Evolutionary conservation across 2,888 invertebrate species (phyloP).

Genomic region (Caenorhabditis drosophilae): DNA sequence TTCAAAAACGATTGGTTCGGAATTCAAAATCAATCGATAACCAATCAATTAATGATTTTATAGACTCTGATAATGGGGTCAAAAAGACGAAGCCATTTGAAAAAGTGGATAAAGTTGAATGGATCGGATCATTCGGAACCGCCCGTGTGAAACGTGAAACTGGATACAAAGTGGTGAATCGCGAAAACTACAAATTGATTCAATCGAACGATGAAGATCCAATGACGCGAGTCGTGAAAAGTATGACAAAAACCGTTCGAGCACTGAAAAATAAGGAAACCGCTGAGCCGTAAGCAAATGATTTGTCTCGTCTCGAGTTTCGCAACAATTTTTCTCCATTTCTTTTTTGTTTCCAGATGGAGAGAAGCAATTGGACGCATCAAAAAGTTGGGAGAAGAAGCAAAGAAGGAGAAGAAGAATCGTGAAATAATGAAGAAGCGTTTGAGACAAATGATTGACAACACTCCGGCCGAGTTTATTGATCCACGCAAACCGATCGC

Average conservation of each 20-base stretch:
- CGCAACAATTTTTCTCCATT: neutral
- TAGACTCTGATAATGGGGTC: neutral
- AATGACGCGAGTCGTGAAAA: constrained; percentile 42
- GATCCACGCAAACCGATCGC: constrained; percentile 52
- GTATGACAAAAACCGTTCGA: constrained; percentile 50
- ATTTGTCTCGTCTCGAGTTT: neutral
- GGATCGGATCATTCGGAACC: constrained; percentile 53
- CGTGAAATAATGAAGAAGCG: constrained; percentile 42
- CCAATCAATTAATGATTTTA: constrained; percentile 1
- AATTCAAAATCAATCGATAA: neutral
- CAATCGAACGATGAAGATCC: constrained; percentile 33
- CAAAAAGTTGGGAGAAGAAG: constrained; percentile 43
- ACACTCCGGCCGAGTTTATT: constrained; percentile 49
- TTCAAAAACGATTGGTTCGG: constrained; percentile 19
- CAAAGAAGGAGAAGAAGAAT: constrained; percentile 42
- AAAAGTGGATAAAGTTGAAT: constrained; percentile 36
- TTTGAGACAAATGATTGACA: constrained; percentile 50
- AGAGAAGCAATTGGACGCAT: constrained; percentile 41
- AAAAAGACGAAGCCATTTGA: constrained; percentile 12
- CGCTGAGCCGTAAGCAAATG: neutral
- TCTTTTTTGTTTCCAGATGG: constrained; percentile 30
- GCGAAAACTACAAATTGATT: constrained; percentile 36
- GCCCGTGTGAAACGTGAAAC: constrained; percentile 43
- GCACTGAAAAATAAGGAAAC: constrained; percentile 51
- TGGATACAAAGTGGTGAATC: constrained; percentile 30